Evolutionary conservation across 1,140 invertebrate species (phyloP).

Genomic region (Camponotus vicinus): DNA sequence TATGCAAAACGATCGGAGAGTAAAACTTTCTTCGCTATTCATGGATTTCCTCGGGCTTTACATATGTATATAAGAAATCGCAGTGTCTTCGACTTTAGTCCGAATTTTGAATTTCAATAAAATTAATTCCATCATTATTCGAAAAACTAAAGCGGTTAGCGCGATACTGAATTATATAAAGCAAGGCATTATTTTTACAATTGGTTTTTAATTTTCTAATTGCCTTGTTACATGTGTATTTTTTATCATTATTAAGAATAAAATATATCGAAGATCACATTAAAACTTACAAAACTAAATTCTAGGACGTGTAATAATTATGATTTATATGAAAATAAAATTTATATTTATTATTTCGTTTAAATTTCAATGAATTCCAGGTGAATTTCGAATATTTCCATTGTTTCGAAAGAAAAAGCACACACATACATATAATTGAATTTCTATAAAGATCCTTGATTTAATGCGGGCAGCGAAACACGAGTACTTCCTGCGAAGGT

Average conservation of each 20-base stretch:
- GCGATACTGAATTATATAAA: slow-evolving; percentile 2
- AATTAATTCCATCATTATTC: background rate
- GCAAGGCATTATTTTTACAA: background rate
- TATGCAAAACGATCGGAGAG: background rate
- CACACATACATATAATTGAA: slow-evolving; percentile 14
- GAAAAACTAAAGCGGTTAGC: background rate
- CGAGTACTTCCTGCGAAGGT: slow-evolving; percentile 53
- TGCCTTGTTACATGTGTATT: background rate
- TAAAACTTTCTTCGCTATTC: background rate
- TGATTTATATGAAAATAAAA: slow-evolving; percentile 12
- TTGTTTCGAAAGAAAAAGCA: background rate
- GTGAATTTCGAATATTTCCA: no score
- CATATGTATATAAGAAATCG: background rate
- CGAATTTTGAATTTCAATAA: slow-evolving; percentile 20
- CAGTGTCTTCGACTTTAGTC: background rate
- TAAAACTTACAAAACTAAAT: background rate
- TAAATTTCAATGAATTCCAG: background rate
- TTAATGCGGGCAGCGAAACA: slow-evolving; percentile 45
- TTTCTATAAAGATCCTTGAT: slow-evolving; percentile 39
- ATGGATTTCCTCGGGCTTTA: background rate
- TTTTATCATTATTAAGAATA: background rate
- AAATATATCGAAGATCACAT: background rate
- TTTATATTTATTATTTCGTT: background rate
- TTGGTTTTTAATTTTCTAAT: background rate
- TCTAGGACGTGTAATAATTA: background rate